Conservation (phyloP, 2,888 invertebrate genomes). For the Drosophila fulvimacula region DNA sequence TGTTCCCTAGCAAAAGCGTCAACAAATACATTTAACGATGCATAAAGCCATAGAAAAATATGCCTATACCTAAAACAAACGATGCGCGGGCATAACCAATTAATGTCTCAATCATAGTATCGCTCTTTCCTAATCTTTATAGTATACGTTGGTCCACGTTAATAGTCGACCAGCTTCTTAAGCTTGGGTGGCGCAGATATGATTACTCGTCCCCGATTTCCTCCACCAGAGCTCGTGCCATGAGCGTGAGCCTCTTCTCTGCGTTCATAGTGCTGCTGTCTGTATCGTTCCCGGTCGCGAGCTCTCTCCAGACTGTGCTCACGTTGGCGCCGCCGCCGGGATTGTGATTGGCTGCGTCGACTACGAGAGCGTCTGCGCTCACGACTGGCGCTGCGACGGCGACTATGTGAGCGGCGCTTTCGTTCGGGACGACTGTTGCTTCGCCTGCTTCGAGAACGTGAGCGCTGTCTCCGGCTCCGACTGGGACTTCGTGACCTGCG, state of each 20-base stretch:
- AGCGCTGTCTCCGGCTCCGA: constrained; percentile 54
- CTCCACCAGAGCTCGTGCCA: constrained; percentile 44
- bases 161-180: constrained; percentile 83
- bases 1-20: constrained; percentile 14
- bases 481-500: constrained; percentile 62
- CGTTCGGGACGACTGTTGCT: constrained; percentile 64
- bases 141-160: constrained; percentile 15
- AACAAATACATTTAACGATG: constrained; percentile 43
- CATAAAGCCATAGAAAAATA: constrained; percentile 38
- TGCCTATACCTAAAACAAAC: constrained; percentile 53
- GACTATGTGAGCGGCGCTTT: constrained; percentile 66
- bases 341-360: constrained; percentile 76
- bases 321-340: constrained; percentile 69
- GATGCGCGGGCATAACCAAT: constrained; percentile 21
- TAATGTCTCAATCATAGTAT: constrained; percentile 10
- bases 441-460: constrained; percentile 60
- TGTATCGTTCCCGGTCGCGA: constrained; percentile 70
- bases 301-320: constrained; percentile 67
- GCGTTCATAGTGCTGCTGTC: constrained; percentile 62
- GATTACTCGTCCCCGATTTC: constrained; percentile 81
- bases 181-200: constrained; percentile 84
- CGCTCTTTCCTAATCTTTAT: constrained; percentile 6
- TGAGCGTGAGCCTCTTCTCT: constrained; percentile 52
- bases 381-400: constrained; percentile 64
- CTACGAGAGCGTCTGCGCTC: constrained; percentile 79